Evolutionary conservation across 2,113 vertebrate genomes (phyloP), one percentile per base, ranked within the genome.

Genomic region (Coturnix japonica): DNA sequence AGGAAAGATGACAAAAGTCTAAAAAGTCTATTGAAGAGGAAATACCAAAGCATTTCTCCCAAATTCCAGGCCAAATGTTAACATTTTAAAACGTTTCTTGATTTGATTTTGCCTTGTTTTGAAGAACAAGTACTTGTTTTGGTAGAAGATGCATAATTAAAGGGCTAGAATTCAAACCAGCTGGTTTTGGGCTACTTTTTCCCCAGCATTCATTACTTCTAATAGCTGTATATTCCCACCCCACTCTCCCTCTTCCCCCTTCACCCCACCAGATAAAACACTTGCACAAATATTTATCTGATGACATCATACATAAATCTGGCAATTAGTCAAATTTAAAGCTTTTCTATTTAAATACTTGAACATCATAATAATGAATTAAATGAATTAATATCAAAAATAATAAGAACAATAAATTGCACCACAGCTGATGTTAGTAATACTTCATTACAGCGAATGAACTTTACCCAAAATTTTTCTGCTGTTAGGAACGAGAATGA

Each of bases 401-500:
- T 73, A 78, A 11, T 5, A 26, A 81, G 53, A 85, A 37, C 5
- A 47, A 56, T 14, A 64, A 17, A 61, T 76, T 86, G 69, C 7
- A 39, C 37, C 72, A 21, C 7, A 21, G 25, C 37, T 89, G 44
- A 41, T 61, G 8, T 25, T 69, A 59, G 16, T 43, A 53, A 16
- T 31, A 10, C n/a, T 63, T 69, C 18, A 22, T 28, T 67, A 64
- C 35, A 74, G 23, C 53, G 12, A 77, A 57, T 22, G 49, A 77
- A 54, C 56, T 37, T 35, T 13, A 90, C 8, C 25, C 13, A 53
- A 53, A 63, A 66, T 31, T 12, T 64, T 37, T 19, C 37, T 71
- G 41, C 61, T 2, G 0, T 65, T 82, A 53, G 0, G 1, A 75
- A 60, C 19, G 9, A 13, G 8, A 22, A 7, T n/a, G 20, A 57